Percentiles rank a stretch among this genome's conserved stretches.
Evolutionary conservation across 2,113 vertebrate species (phyloP).

Genomic region (Erythrocercus mccallii): DNA sequence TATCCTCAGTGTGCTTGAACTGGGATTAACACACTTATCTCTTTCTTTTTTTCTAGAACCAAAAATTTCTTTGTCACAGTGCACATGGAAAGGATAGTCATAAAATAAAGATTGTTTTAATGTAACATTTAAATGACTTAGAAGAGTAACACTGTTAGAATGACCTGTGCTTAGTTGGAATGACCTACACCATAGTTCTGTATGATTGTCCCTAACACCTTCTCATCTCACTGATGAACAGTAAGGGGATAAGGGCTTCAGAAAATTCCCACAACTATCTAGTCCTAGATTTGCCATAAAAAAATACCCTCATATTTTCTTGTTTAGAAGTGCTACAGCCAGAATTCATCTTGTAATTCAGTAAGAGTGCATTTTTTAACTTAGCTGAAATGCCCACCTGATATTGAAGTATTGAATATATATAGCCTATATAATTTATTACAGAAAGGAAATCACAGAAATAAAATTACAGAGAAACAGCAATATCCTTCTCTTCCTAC

Average conservation of each 20-base stretch:
- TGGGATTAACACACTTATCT: not conserved
- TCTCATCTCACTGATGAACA: not conserved
- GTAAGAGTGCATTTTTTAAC: not conserved
- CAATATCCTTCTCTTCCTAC: not conserved
- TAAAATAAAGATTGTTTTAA: not conserved
- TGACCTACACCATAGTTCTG: not conserved
- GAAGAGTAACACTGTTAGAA: not conserved
- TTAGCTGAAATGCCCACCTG: not conserved
- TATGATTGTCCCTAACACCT: not conserved
- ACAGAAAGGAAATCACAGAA: not conserved
- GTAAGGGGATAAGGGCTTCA: not conserved
- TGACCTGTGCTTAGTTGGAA: not conserved
- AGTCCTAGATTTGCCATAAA: not conserved
- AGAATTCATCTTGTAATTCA: not conserved
- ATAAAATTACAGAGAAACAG: conserved; percentile 1
- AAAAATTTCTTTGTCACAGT: not conserved
- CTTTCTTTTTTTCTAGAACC: not conserved
- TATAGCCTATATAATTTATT: not conserved
- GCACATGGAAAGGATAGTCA: not conserved
- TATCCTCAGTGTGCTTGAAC: not conserved
- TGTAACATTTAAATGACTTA: not conserved
- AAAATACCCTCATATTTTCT: not conserved
- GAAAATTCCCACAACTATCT: not conserved
- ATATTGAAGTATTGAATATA: not conserved
- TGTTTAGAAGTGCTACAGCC: not conserved